These are phyloP conservation scores for Elephantulus edwardii DNA, from an alignment of 2,113 vertebrate genomes.

Conservation along the genomic window DNA sequence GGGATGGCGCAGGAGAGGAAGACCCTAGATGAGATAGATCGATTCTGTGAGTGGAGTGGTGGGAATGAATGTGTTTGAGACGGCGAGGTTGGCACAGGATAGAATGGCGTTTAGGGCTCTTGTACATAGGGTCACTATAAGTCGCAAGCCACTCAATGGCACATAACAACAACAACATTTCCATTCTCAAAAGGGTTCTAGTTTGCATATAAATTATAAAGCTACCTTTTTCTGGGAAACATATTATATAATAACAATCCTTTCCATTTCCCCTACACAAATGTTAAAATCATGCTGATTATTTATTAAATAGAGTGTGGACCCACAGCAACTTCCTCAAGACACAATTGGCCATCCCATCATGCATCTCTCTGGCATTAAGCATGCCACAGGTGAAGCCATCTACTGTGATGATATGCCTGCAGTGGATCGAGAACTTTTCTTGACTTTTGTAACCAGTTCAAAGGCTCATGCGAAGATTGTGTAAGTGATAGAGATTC, in stretches of 20 bases:
- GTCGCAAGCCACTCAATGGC: too few species aligned
- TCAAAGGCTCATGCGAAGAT: slow-evolving; percentile 91
- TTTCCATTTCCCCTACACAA: background rate
- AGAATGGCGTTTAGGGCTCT: too few species aligned
- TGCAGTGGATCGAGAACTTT: slow-evolving; percentile 87
- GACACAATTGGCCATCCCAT: slow-evolving; percentile 90
- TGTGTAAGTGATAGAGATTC: slow-evolving; percentile 80
- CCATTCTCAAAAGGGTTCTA: background rate
- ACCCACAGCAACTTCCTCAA: slow-evolving; percentile 80
- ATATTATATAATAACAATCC: background rate
- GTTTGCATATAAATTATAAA: background rate
- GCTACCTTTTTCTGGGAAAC: background rate
- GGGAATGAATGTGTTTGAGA: too few species aligned
- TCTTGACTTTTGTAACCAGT: slow-evolving; percentile 90
- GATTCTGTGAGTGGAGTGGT: too few species aligned
- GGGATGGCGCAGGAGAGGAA: too few species aligned
- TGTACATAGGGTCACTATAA: too few species aligned
- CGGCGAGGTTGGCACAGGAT: too few species aligned
- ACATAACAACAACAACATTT: too few species aligned
- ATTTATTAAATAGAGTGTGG: slow-evolving; percentile 80
- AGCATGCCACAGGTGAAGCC: slow-evolving; percentile 92
- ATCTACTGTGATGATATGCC: slow-evolving; percentile 92
- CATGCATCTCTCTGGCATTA: slow-evolving; percentile 91
- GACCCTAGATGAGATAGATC: too few species aligned
- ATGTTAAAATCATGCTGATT: background rate